A percentile compares a stretch with the other conserved stretches of the same genome.
Evolutionary conservation across 2,888 invertebrate genomes (phyloP).

Genomic region (Amblyteles armatorius): DNA sequence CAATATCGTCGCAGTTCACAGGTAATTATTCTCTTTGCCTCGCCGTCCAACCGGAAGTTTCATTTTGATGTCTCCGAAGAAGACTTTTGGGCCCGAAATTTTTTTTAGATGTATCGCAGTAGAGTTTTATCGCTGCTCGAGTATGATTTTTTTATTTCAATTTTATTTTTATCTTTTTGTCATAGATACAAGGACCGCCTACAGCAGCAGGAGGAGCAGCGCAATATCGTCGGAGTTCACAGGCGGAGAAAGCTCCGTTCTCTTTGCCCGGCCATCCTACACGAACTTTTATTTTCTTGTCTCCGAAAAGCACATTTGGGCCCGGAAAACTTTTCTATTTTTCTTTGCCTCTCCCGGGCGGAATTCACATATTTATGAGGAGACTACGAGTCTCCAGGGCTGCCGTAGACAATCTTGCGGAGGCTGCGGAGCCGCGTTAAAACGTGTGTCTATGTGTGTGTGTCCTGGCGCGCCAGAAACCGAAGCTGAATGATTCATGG

Average conservation of each 20-base stretch:
- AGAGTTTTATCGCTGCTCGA: no score
- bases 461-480: neutral
- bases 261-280: slow-evolving; percentile 5
- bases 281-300: slow-evolving; percentile 7
- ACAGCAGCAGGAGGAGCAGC: neutral
- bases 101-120: no score
- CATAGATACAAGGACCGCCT: slow-evolving; percentile 21
- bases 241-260: neutral
- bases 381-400: neutral
- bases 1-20: no score
- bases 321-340: slow-evolving; percentile 28
- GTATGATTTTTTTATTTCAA: neutral
- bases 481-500: slow-evolving; percentile 55
- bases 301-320: no score
- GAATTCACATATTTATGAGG: slow-evolving; percentile 52
- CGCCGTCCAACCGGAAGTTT: no score
- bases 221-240: slow-evolving; percentile 58
- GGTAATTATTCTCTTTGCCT: no score
- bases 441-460: slow-evolving; percentile 23
- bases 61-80: no score
- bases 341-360: slow-evolving; percentile 22
- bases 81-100: no score
- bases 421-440: neutral
- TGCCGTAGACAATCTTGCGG: neutral
- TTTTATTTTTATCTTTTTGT: neutral